phyloP scores from a whole-genome alignment of 2,888 invertebrate genomes.

The Cryptocheilus praepositus region DNA sequence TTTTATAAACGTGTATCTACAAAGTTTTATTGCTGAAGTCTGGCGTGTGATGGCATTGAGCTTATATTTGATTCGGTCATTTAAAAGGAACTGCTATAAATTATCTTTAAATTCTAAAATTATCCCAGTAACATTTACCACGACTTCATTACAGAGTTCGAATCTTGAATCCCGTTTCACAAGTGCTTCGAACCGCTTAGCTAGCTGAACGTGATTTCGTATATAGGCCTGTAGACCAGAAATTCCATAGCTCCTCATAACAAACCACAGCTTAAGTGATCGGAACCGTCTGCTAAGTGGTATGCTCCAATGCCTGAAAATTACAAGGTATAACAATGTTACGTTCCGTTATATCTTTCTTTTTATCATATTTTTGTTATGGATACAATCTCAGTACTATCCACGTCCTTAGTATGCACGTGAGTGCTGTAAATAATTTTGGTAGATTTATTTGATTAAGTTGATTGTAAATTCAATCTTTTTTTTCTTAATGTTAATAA shows the following conservation, averaged over 20 bases:
- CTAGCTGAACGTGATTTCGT: slow-evolving; percentile 91
- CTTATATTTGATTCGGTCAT: no score
- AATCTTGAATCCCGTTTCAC: slow-evolving; percentile 90
- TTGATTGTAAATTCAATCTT: no score
- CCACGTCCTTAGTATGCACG: no score
- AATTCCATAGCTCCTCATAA: slow-evolving; percentile 94
- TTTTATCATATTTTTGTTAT: no score
- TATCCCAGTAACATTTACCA: slow-evolving; percentile 77
- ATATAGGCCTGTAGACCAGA: slow-evolving; percentile 95
- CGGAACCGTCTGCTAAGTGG: slow-evolving; percentile 96
- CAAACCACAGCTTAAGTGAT: slow-evolving; percentile 98
- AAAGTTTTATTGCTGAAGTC: no score
- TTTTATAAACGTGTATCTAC: no score
- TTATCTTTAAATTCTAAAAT: no score
- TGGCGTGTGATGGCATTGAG: no score
- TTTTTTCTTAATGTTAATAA: no score
- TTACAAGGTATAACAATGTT: not conserved
- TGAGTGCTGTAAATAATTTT: no score
- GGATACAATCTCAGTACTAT: no score
- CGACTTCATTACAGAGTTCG: slow-evolving; percentile 94
- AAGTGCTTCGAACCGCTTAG: slow-evolving; percentile 90
- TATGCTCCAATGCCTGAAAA: slow-evolving; percentile 94
- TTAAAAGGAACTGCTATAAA: not conserved
- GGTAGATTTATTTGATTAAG: no score
- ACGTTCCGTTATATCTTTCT: slow-evolving; percentile 7